These are phyloP conservation scores for Myotis pilosus DNA, from an alignment of 2,797 vertebrate species.

Conservation along the genomic window DNA sequence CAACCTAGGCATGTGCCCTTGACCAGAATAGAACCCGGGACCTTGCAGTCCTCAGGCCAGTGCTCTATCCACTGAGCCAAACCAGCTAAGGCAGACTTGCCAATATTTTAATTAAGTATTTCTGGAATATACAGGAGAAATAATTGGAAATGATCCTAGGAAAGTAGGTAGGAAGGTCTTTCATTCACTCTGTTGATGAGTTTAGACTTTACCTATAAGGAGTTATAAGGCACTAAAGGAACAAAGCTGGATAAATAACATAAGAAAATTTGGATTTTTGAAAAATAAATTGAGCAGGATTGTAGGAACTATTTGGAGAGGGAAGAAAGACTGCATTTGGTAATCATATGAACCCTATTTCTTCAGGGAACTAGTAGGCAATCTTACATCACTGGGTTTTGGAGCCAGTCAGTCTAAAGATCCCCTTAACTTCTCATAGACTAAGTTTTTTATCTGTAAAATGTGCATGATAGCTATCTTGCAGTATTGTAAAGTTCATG, in stretches of 20 bases:
- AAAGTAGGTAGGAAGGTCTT: not conserved
- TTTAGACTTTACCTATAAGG: not conserved
- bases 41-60: too few relatives aligned
- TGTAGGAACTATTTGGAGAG: not conserved
- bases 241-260: not conserved
- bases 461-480: not conserved
- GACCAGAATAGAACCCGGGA: too few relatives aligned
- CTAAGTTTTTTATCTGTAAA: not conserved
- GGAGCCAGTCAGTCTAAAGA: not conserved
- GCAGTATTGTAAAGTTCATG: not conserved
- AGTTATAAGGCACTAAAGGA: not conserved
- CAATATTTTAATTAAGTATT: not conserved
- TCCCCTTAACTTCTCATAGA: not conserved
- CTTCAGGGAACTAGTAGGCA: not conserved
- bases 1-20: too few relatives aligned
- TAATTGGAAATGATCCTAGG: not conserved
- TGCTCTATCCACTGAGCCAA: too few relatives aligned
- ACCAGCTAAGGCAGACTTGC: not conserved
- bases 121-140: not conserved
- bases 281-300: not conserved
- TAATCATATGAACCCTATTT: not conserved
- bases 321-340: not conserved
- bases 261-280: slow-evolving; percentile 9
- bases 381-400: not conserved
- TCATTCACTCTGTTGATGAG: not conserved